Evolutionary conservation across 2,113 vertebrate species (phyloP).

Genomic region (Ceratotherium simum): DNA sequence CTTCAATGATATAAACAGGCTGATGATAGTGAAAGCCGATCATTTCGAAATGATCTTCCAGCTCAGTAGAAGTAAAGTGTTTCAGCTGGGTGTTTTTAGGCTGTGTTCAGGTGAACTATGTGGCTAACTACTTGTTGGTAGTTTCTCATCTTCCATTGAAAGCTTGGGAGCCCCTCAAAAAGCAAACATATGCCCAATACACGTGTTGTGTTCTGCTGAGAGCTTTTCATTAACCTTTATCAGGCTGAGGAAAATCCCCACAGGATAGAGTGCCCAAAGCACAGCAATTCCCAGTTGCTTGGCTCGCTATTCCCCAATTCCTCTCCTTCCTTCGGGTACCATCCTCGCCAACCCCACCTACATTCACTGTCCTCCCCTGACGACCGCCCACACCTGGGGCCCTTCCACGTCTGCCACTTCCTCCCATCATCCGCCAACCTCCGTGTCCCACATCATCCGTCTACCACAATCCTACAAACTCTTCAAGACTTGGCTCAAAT

Average conservation of each 20-base stretch:
- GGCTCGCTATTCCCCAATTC: background rate
- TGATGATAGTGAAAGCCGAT: background rate
- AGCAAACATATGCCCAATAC: rapidly evolving
- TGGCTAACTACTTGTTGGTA: background rate
- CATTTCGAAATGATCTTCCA: background rate
- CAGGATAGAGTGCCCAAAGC: too few relatives aligned
- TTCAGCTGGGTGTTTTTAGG: background rate
- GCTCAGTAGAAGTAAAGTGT: background rate
- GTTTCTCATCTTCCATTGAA: background rate
- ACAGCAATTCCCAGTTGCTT: background rate
- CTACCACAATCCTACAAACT: background rate
- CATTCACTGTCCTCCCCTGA: background rate
- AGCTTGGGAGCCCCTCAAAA: background rate
- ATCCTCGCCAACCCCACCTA: rapidly evolving
- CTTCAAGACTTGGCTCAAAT: background rate
- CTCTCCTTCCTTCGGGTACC: rapidly evolving
- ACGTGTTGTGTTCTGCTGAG: background rate
- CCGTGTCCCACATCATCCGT: rapidly evolving
- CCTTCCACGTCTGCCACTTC: rapidly evolving
- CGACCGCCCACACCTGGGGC: rapidly evolving
- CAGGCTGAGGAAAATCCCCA: background rate
- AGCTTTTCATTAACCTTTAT: background rate
- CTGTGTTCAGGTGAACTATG: background rate
- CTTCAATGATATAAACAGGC: constrained; percentile 12
- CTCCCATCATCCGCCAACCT: background rate